Evolutionary conservation across 2,888 invertebrate species (phyloP).

Genomic region (Pseudococcus jackbeardsleyi): DNA sequence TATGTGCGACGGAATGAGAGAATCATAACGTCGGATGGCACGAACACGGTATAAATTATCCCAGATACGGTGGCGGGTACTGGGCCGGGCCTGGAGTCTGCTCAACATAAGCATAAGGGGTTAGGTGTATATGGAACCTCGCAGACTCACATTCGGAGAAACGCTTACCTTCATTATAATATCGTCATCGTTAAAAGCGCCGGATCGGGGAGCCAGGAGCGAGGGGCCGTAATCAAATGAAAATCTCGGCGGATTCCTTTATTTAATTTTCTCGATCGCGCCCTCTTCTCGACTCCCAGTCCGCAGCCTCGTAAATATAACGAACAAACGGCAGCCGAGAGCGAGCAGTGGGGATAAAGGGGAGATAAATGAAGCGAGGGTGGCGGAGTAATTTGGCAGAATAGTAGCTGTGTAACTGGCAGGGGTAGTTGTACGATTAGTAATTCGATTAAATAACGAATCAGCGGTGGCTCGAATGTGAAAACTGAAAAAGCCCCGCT

Average conservation of each 20-base stretch:
- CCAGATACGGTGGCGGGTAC: not conserved
- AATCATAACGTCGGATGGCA: constrained; percentile 43
- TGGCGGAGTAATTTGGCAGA: constrained; percentile 57
- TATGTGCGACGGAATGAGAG: constrained; percentile 1
- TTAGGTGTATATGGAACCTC: constrained; percentile 13
- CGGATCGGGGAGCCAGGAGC: not conserved
- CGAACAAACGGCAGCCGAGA: constrained; percentile 30
- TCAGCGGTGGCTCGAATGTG: constrained; percentile 62
- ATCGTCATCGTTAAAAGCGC: constrained; percentile 45
- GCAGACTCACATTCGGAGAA: not conserved
- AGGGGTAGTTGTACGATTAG: constrained; percentile 57
- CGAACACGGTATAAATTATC: constrained; percentile 36
- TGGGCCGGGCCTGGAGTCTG: not conserved
- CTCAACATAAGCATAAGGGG: constrained; percentile 9
- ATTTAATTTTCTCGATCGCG: constrained; percentile 63
- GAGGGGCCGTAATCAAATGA: constrained; percentile 59
- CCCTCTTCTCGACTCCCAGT: constrained; percentile 46
- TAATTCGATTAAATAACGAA: constrained; percentile 64
- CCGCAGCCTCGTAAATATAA: constrained; percentile 52
- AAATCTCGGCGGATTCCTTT: constrained; percentile 63
- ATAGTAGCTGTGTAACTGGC: constrained; percentile 16
- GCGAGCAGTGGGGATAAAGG: not conserved
- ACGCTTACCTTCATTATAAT: constrained; percentile 57
- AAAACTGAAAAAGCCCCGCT: constrained; percentile 56
- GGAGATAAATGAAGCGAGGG: constrained; percentile 44